Conservation (phyloP, 2,888 invertebrate species). For the Tenthredo scrophulariae region DNA sequence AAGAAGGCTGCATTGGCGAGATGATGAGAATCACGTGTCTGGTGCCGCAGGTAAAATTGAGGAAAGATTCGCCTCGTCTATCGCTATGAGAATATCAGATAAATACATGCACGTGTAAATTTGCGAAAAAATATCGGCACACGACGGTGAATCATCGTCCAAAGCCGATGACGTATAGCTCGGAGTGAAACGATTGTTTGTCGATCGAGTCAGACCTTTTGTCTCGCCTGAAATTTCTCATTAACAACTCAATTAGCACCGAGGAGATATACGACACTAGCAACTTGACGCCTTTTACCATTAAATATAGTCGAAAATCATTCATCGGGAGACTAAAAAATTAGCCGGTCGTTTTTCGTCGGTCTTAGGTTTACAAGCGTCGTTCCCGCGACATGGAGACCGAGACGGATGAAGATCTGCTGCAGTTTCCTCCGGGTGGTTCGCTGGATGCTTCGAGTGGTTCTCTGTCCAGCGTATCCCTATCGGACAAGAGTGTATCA, state of each 20-base stretch:
- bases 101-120: neutral
- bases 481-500: constrained; percentile 88
- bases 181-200: neutral
- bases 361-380: constrained; percentile 88
- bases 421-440: constrained; percentile 79
- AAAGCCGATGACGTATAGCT: neutral
- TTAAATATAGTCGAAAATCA: too few relatives aligned
- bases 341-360: constrained; percentile 9
- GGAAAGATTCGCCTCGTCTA: neutral
- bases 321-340: neutral
- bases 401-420: constrained; percentile 84
- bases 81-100: neutral
- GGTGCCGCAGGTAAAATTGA: constrained; percentile 1
- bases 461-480: constrained; percentile 86
- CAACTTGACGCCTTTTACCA: neutral
- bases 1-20: neutral
- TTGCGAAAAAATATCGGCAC: neutral
- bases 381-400: constrained; percentile 92
- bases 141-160: neutral
- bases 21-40: neutral
- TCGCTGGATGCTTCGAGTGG: constrained; percentile 84
- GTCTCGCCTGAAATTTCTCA: constrained; percentile 12
- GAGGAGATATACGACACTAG: neutral
- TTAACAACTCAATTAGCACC: neutral
- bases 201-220: constrained; percentile 24